Percentiles rank a stretch among this genome's conserved stretches.
These are phyloP conservation scores for Diprion similis DNA, from an alignment of 1,140 invertebrate genomes.

Conservation along the genomic window DNA sequence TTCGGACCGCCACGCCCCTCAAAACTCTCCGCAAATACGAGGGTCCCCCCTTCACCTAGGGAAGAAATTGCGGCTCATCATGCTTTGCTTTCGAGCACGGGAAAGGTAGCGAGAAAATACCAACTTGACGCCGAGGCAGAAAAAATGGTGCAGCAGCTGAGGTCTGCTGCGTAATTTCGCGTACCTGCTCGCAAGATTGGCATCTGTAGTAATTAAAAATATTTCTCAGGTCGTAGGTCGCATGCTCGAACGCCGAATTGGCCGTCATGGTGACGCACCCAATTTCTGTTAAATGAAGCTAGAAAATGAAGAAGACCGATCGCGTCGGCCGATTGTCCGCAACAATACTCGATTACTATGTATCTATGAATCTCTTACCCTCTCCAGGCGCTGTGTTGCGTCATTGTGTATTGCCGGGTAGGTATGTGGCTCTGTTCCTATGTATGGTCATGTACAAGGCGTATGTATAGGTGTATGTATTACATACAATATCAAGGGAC, in stretches of 20 bases:
- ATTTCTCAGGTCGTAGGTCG: no score
- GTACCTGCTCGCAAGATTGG: no score
- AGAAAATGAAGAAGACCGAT: slow-evolving; percentile 42
- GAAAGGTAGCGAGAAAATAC: not conserved
- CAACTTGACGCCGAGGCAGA: not conserved
- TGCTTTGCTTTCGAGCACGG: not conserved
- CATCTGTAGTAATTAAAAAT: no score
- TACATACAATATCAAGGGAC: not conserved
- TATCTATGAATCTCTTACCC: slow-evolving; percentile 46
- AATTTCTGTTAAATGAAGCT: slow-evolving; percentile 44
- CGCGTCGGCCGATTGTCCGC: slow-evolving; percentile 51
- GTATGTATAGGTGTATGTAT: not conserved
- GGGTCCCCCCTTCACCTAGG: not conserved
- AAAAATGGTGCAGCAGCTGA: not conserved
- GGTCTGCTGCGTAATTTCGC: no score
- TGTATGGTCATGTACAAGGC: not conserved
- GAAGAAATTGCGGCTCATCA: not conserved
- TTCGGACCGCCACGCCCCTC: slow-evolving; percentile 29
- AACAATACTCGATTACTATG: slow-evolving; percentile 58
- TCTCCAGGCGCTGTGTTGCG: slow-evolving; percentile 36
- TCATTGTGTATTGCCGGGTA: not conserved
- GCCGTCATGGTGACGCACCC: not conserved
- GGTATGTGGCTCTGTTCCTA: not conserved
- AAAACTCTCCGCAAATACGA: not conserved
- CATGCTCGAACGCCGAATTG: no score